Evolutionary conservation across 2,113 vertebrate species (phyloP).

Genomic region (Pelusios castaneus): DNA sequence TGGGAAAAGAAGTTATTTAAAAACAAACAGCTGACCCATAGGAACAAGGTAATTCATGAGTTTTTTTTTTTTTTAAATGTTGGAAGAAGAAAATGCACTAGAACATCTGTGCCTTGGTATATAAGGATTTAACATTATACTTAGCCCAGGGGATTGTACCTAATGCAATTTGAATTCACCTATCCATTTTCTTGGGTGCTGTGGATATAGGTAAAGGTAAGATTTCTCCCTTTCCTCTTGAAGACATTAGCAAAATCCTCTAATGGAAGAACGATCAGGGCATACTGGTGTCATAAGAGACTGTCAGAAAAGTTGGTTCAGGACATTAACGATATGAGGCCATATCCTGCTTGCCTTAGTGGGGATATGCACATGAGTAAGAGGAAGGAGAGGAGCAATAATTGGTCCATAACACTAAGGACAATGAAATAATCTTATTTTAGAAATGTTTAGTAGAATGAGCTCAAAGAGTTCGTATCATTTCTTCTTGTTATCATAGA

Average conservation of each 20-base stretch:
- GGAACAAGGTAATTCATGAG: background rate
- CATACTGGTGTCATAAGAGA: background rate
- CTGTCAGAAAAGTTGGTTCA: background rate
- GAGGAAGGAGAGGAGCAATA: too few relatives aligned
- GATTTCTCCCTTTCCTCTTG: background rate
- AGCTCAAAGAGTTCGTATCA: background rate
- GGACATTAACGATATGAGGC: background rate
- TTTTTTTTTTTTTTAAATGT: background rate
- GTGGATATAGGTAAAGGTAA: fast-evolving
- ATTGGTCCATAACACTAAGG: too few relatives aligned
- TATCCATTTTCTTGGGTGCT: background rate
- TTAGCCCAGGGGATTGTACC: background rate
- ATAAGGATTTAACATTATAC: background rate
- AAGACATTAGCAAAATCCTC: background rate
- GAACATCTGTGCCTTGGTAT: background rate
- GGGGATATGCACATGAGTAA: too few relatives aligned
- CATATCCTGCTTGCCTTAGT: too few relatives aligned
- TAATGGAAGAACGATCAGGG: background rate
- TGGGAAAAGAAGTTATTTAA: background rate
- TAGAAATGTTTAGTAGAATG: background rate
- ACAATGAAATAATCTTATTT: background rate
- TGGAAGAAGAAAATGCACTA: background rate
- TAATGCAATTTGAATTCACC: background rate
- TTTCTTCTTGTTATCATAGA: too few relatives aligned
- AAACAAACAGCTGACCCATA: fast-evolving